Evolutionary conservation across 2,113 vertebrate genomes (phyloP).

Genomic region (Cyprinus carpio): DNA sequence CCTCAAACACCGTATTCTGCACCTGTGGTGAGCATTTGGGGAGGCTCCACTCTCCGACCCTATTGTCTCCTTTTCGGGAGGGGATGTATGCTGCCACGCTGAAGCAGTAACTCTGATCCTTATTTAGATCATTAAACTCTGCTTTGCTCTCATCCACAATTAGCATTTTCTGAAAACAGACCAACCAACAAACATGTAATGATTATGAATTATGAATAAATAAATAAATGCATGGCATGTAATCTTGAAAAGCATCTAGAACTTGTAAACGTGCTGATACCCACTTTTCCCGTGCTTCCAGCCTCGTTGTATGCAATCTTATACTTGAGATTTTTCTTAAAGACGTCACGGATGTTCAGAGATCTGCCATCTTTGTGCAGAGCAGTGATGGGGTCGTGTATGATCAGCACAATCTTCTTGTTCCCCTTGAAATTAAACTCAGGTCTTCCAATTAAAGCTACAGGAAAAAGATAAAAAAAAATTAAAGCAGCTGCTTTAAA

Average conservation of each 20-base stretch:
- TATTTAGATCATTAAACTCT: conserved; percentile 70
- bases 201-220: not conserved
- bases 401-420: conserved; percentile 66
- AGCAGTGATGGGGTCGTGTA: conserved; percentile 77
- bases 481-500: not conserved
- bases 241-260: not conserved
- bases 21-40: conserved; percentile 64
- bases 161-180: conserved; percentile 73
- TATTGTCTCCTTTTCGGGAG: conserved; percentile 68
- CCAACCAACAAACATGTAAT: not conserved
- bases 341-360: conserved; percentile 80
- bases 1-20: not conserved
- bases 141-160: conserved; percentile 66
- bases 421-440: conserved; percentile 64
- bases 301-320: conserved; percentile 83
- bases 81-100: conserved; percentile 75
- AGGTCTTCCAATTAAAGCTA: conserved; percentile 84
- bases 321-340: conserved; percentile 80
- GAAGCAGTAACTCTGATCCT: conserved; percentile 84
- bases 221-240: not conserved
- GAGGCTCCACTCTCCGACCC: conserved; percentile 71
- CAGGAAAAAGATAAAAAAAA: not conserved
- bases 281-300: conserved; percentile 84
- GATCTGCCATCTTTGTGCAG: conserved; percentile 63
- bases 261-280: not conserved